Base-by-base conservation (phyloP, 2,113 vertebrate species). In the Leucoraja erinaceus region DNA sequence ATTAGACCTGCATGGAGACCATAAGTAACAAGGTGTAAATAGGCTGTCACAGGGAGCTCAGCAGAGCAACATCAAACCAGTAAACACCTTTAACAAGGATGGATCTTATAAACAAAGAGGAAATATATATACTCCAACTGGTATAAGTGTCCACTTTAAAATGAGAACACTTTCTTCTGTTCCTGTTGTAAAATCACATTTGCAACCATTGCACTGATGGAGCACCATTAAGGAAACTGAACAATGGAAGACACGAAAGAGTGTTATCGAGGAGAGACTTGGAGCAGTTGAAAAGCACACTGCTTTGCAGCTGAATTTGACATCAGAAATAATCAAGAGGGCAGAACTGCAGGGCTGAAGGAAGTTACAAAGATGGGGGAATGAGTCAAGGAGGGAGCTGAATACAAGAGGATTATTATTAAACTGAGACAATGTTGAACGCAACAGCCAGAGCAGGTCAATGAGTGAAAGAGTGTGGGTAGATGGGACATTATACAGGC, bases 21-120 rank as follows among this genome's bases (percentile, higher is more conserved):
- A 90, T n/a, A 70, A 22, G 88, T 90, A 47, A 1, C 25, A 31
- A 66, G 88, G 14, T 90, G 68, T 90, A 90, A 90, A 90, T 66
- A 90, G 70, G 88, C 88, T 90, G 88, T 90, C 88, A 90, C 33
- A 68, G 66, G 56, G 20, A 47, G 61, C 54, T 90, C 47, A 18
- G 63, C 8, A 38, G 63, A 90, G 88, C 18, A 70, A 38, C 33
- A 25, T 66, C 88, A 90, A 66, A 66, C 81, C 7, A 16, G 61
- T 31, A n/a, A 31, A 18, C 66, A 25, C 4, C 61, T 68, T n/a
- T 25, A 63, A 28, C 14, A 20, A 47, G 68, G 31, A 3, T 33
- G 68, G 31, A 3, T 33, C 66, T 70, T 38, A 38, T 11, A 68
- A 90, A 33, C 63, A 22, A n/a, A 5, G 61, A 38, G 31, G 5